Conservation (phyloP, 2,888 invertebrate species). For the Hetaerina titia region DNA sequence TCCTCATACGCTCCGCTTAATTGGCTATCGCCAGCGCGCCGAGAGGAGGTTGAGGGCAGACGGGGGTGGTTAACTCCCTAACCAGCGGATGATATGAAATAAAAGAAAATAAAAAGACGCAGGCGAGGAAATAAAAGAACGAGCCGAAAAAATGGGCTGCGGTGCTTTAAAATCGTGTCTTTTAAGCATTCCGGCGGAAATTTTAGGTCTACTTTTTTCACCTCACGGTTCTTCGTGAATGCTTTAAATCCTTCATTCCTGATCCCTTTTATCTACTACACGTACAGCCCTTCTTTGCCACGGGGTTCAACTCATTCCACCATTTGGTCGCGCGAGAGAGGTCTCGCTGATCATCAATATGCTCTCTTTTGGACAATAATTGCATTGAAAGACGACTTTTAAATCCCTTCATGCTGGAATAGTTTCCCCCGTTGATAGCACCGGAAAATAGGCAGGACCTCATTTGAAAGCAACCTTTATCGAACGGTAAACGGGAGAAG, state of each 20-base stretch:
- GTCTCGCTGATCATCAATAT: background rate
- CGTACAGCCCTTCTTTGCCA: background rate
- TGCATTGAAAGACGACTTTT: background rate
- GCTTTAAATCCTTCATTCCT: background rate
- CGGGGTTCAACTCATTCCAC: background rate
- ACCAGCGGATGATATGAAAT: background rate
- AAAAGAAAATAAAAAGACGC: background rate
- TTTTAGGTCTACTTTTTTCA: background rate
- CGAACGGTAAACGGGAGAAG: background rate
- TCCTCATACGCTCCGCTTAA: background rate
- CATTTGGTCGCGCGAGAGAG: background rate
- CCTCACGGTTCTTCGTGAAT: background rate
- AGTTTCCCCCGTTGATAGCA: background rate
- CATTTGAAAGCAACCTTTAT: constrained; percentile 1
- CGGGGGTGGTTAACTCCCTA: background rate
- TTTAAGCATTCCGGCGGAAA: background rate
- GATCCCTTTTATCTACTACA: background rate
- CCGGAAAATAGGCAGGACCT: background rate
- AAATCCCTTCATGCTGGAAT: background rate
- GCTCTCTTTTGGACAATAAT: background rate
- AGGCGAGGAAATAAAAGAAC: no score
- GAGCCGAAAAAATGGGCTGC: background rate
- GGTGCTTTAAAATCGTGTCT: background rate
- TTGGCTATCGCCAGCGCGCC: background rate
- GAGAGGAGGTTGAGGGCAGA: background rate